phyloP scores from a whole-genome alignment of 2,113 vertebrate species.

The Cisticola juncidis region DNA sequence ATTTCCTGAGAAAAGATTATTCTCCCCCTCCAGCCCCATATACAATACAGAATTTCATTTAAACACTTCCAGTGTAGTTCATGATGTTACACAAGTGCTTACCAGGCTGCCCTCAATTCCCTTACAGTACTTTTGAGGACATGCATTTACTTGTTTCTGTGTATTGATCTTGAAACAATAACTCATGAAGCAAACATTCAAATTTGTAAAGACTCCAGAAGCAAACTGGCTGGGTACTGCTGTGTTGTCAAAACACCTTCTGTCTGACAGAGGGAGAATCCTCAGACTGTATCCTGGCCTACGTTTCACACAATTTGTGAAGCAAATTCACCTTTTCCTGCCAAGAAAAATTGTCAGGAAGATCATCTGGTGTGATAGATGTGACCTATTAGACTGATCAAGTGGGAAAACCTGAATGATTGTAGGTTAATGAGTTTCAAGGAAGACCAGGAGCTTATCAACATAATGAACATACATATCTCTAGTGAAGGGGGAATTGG shows the following conservation, averaged over 20 bases:
- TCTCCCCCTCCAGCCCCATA: fast-evolving
- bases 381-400: background rate
- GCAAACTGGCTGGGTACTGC: background rate
- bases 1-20: background rate
- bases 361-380: background rate
- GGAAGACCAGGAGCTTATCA: background rate
- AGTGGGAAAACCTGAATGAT: background rate
- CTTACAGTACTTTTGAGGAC: background rate
- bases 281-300: background rate
- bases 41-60: background rate
- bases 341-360: background rate
- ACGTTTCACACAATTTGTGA: background rate
- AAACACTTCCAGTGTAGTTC: background rate
- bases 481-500: background rate
- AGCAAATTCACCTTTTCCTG: background rate
- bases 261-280: background rate
- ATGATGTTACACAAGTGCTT: background rate
- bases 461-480: background rate
- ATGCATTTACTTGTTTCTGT: background rate
- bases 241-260: background rate
- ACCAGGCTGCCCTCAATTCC: background rate
- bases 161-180: background rate
- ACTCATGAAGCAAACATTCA: background rate
- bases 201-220: background rate
- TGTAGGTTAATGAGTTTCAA: background rate